Evolutionary conservation across 2,888 invertebrate species (phyloP).

Genomic region (Mythimna impura): DNA sequence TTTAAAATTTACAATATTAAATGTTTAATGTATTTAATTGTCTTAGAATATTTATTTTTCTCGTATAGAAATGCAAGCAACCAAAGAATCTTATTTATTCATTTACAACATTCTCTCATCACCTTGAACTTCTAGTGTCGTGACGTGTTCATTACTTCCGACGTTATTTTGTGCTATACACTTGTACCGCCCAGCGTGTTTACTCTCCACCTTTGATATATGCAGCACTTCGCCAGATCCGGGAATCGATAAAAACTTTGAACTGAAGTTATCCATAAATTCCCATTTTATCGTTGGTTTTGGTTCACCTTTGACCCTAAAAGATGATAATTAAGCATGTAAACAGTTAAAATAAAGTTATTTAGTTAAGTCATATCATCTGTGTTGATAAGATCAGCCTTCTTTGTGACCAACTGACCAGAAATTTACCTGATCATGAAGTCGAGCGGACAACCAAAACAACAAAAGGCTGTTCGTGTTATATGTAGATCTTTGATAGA

Average conservation of each 20-base stretch:
- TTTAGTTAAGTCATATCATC: neutral
- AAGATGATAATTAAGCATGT: neutral
- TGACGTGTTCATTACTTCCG: slow-evolving; percentile 36
- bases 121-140: slow-evolving; percentile 48
- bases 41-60: neutral
- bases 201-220: neutral
- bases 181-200: slow-evolving; percentile 37
- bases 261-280: slow-evolving; percentile 1
- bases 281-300: slow-evolving; percentile 21
- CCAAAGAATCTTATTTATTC: neutral
- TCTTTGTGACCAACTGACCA: neutral
- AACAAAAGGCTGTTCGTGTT: no score
- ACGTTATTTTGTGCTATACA: slow-evolving; percentile 36
- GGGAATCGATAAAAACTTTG: neutral
- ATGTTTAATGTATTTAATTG: no score
- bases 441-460: neutral
- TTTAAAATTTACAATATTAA: no score
- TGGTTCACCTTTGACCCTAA: slow-evolving; percentile 27
- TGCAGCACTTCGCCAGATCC: neutral
- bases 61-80: neutral
- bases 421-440: neutral
- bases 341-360: neutral
- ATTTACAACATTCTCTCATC: slow-evolving; percentile 9
- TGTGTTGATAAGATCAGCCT: neutral
- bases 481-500: no score